phyloP scores from a whole-genome alignment of 2,888 invertebrate genomes.

The Parapristionchus giblindavisi region DNA sequence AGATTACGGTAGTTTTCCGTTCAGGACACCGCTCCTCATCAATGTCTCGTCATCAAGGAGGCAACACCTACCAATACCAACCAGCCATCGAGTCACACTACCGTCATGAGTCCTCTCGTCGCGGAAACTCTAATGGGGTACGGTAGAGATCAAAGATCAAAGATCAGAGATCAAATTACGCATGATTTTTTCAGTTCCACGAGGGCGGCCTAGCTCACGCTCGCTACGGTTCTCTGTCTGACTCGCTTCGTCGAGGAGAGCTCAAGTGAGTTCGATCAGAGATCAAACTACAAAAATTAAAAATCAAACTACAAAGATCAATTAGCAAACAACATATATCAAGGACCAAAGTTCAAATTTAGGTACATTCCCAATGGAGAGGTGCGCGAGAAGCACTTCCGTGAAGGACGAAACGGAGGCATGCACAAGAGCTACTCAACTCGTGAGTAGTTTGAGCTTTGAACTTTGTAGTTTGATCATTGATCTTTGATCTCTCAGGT shows the following conservation, averaged over 20 bases:
- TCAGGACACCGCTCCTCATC: conserved; percentile 62
- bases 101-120: conserved; percentile 57
- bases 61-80: conserved; percentile 38
- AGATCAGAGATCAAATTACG: no score
- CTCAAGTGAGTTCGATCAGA: conserved; percentile 52
- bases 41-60: conserved; percentile 45
- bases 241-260: conserved; percentile 66
- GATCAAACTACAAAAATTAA: not conserved
- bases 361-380: conserved; percentile 67
- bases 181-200: conserved; percentile 44
- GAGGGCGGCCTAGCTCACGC: conserved; percentile 61
- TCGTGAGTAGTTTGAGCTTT: conserved; percentile 44
- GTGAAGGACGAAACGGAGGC: conserved; percentile 43
- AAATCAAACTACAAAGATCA: not conserved
- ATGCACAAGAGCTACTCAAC: conserved; percentile 69
- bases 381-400: conserved; percentile 51
- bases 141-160: not conserved
- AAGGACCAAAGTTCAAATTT: conserved; percentile 26
- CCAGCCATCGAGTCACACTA: conserved; percentile 57
- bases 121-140: conserved; percentile 42
- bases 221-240: conserved; percentile 66
- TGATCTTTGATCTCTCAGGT: conserved; percentile 49
- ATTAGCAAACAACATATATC: not conserved
- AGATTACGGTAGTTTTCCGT: not conserved
- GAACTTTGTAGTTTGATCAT: no score